Evolutionary conservation across 2,888 invertebrate genomes (phyloP).

Genomic region (Xylota sylvarum): DNA sequence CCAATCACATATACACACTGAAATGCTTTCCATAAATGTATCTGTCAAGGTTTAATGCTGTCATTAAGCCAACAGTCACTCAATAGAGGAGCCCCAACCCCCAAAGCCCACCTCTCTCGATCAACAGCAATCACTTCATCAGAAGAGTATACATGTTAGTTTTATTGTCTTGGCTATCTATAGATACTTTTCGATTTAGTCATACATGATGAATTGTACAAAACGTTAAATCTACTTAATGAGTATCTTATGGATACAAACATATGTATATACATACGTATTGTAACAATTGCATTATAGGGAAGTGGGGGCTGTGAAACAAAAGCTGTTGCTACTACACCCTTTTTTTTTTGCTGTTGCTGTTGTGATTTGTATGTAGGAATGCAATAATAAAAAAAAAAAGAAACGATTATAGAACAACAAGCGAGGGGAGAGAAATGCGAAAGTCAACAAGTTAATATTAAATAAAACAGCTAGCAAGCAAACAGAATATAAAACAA

Average conservation of each 20-base stretch:
- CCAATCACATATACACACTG: constrained; percentile 29
- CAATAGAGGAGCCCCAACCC: constrained; percentile 25
- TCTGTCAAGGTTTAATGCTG: constrained; percentile 72
- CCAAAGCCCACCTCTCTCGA: constrained; percentile 25
- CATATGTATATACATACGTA: too few relatives aligned
- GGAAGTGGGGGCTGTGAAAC: constrained; percentile 2
- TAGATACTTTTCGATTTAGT: constrained; percentile 47
- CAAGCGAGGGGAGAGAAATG: constrained; percentile 9
- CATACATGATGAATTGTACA: constrained; percentile 43
- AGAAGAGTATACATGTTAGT: constrained; percentile 5
- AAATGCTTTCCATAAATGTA: constrained; percentile 61
- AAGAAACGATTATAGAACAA: constrained; percentile 9
- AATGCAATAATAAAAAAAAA: constrained; percentile 62
- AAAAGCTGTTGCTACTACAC: constrained; percentile 43
- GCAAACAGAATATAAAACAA: constrained; percentile 70
- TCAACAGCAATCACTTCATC: constrained; percentile 18
- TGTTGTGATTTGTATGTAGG: constrained; percentile 29
- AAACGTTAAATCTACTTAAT: constrained; percentile 62
- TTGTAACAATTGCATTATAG: constrained; percentile 1
- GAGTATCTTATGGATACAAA: constrained; percentile 29
- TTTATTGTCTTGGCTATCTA: constrained; percentile 23
- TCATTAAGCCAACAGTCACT: constrained; percentile 68
- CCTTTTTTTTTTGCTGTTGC: constrained; percentile 27
- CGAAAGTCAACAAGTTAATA: constrained; percentile 66
- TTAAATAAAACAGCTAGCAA: constrained; percentile 38